Evolutionary conservation across 1,140 invertebrate genomes (phyloP).

Genomic region (Plectrocnemia conspersa): DNA sequence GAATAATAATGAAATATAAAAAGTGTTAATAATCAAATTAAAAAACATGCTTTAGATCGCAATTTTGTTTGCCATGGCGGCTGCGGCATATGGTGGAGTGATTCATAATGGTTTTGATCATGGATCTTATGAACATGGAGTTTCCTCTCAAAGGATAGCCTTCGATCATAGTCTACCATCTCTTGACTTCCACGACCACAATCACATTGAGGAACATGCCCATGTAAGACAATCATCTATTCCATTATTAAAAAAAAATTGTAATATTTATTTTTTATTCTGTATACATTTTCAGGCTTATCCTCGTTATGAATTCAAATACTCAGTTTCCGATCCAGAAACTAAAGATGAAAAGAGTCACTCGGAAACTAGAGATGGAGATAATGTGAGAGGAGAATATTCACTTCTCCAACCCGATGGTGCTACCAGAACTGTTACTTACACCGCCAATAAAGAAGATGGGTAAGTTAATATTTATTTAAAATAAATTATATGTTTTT

Average conservation of each 20-base stretch:
- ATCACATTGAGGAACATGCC: slow-evolving; percentile 8
- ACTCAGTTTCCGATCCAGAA: slow-evolving; percentile 66
- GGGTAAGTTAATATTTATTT: slow-evolving; percentile 39
- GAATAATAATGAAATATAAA: too few species aligned
- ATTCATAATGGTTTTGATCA: slow-evolving; percentile 10
- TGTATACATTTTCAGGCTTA: slow-evolving; percentile 50
- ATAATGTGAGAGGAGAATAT: slow-evolving; percentile 58
- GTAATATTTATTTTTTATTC: too few species aligned
- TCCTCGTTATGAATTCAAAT: slow-evolving; percentile 69
- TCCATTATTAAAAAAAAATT: too few species aligned
- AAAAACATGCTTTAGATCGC: too few species aligned
- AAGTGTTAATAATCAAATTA: too few species aligned
- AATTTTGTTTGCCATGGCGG: slow-evolving; percentile 1
- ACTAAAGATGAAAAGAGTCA: slow-evolving; percentile 67
- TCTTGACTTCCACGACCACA: slow-evolving; percentile 1
- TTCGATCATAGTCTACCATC: slow-evolving; percentile 10
- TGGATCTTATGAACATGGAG: slow-evolving; percentile 12
- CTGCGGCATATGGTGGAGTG: background rate
- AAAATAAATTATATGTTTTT: slow-evolving; percentile 6
- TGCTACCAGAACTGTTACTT: slow-evolving; percentile 53
- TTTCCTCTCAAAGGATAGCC: slow-evolving; percentile 7
- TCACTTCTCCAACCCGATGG: slow-evolving; percentile 55
- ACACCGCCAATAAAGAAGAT: slow-evolving; percentile 54
- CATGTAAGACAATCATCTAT: too few species aligned
- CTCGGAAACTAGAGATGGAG: slow-evolving; percentile 58